phyloP scores from a whole-genome alignment of 2,797 vertebrate genomes.

The Silurus aristotelis region DNA sequence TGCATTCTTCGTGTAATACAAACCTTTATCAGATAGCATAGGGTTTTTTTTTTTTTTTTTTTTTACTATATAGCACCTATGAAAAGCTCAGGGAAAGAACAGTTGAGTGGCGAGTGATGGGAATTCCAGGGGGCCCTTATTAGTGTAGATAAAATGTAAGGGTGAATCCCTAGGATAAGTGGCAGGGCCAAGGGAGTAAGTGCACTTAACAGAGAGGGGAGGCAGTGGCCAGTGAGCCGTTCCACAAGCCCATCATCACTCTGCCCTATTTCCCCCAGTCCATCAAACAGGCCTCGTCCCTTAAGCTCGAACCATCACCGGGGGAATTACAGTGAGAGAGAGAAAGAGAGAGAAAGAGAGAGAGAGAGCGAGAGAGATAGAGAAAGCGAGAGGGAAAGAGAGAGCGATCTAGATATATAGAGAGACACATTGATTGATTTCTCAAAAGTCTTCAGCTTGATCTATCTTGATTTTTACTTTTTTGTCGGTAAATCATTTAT shows the following conservation, averaged over 20 bases:
- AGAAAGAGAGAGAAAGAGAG: neutral
- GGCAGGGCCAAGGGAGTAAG: slow-evolving; percentile 64
- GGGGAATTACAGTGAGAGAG: slow-evolving; percentile 1
- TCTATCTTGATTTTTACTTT: no score
- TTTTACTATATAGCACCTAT: neutral
- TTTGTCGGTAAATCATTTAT: no score
- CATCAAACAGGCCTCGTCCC: slow-evolving; percentile 24
- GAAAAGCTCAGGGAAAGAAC: slow-evolving; percentile 9
- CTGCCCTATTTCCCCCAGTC: slow-evolving; percentile 51
- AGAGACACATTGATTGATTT: neutral
- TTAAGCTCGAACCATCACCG: slow-evolving; percentile 6
- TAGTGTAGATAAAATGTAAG: slow-evolving; percentile 37
- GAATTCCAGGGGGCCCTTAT: slow-evolving; percentile 36
- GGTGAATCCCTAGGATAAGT: slow-evolving; percentile 64
- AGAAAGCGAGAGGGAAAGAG: neutral
- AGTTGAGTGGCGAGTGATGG: neutral
- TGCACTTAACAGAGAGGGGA: slow-evolving; percentile 68
- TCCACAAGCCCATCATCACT: slow-evolving; percentile 63
- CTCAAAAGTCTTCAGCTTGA: neutral
- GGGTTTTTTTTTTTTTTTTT: no score
- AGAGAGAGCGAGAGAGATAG: neutral
- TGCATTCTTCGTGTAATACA: neutral
- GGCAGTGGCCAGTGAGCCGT: slow-evolving; percentile 61
- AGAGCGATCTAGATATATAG: neutral
- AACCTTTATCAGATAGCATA: no score